Conservation (phyloP, 2,888 invertebrate species). For the Carterocephalus palaemon region DNA sequence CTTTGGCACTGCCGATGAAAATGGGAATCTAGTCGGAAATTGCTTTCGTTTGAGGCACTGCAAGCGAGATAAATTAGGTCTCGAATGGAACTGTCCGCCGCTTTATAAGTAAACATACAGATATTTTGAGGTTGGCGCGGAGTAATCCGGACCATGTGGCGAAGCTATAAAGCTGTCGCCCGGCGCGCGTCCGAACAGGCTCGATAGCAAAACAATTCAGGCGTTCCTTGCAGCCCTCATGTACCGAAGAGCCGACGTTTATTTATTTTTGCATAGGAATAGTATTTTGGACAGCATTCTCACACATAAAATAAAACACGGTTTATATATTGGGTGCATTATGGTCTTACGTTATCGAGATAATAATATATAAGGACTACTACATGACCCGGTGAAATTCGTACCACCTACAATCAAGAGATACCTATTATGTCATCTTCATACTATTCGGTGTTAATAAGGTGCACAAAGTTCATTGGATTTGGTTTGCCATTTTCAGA, state of each 20-base stretch:
- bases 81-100: conserved; percentile 57
- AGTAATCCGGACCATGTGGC: conserved; percentile 50
- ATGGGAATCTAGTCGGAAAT: conserved; percentile 60
- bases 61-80: conserved; percentile 72
- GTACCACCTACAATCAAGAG: no score
- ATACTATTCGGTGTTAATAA: no score
- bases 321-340: no score
- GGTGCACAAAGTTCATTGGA: no score
- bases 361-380: no score
- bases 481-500: no score
- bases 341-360: no score
- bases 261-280: conserved; percentile 19
- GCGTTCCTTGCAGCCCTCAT: conserved; percentile 9
- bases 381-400: no score
- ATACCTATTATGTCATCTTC: no score
- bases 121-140: conserved; percentile 45
- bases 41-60: conserved; percentile 63
- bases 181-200: conserved; percentile 21
- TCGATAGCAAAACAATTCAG: conserved; percentile 19
- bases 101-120: conserved; percentile 66
- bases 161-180: conserved; percentile 43
- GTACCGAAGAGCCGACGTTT: conserved; percentile 8
- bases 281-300: conserved; percentile 4
- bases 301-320: neutral
- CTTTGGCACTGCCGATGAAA: conserved; percentile 42